Evolutionary conservation across 1,140 invertebrate species (phyloP).

Genomic region (Stenopsyche tienmushanensis): DNA sequence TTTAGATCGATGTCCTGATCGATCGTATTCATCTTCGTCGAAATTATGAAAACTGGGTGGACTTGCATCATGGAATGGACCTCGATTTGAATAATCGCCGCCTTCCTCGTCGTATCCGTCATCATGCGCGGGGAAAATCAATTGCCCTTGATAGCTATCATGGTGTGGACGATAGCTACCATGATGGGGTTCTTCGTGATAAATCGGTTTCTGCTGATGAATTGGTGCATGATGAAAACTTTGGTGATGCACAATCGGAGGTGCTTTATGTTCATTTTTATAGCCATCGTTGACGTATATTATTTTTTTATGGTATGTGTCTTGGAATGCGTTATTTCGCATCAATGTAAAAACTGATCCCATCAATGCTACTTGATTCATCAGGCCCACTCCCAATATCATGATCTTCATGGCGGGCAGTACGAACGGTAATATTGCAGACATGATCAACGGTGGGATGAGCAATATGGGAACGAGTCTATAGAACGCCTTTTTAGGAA

Average conservation of each 20-base stretch:
- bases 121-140: background rate
- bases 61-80: background rate
- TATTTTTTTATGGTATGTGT: conserved; percentile 50
- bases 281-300: conserved; percentile 54
- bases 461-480: conserved; percentile 48
- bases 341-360: conserved; percentile 53
- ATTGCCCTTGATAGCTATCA: background rate
- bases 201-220: background rate
- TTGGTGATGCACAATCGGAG: conserved; percentile 22
- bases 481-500: conserved; percentile 48
- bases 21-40: conserved; percentile 11
- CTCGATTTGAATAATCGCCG: background rate
- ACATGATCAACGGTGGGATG: conserved; percentile 53
- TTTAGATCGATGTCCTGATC: background rate
- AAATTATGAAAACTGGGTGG: background rate
- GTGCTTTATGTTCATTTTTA: conserved; percentile 45
- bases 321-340: conserved; percentile 54
- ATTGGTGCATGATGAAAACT: conserved; percentile 13
- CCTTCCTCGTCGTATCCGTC: background rate
- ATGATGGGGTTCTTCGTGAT: background rate
- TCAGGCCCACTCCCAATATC: conserved; percentile 47
- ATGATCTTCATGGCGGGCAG: conserved; percentile 54
- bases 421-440: conserved; percentile 53
- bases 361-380: conserved; percentile 53
- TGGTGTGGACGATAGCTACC: no score